Base-by-base conservation (phyloP, 2,797 vertebrate genomes). In the Ctenopoma kingsleyae region DNA sequence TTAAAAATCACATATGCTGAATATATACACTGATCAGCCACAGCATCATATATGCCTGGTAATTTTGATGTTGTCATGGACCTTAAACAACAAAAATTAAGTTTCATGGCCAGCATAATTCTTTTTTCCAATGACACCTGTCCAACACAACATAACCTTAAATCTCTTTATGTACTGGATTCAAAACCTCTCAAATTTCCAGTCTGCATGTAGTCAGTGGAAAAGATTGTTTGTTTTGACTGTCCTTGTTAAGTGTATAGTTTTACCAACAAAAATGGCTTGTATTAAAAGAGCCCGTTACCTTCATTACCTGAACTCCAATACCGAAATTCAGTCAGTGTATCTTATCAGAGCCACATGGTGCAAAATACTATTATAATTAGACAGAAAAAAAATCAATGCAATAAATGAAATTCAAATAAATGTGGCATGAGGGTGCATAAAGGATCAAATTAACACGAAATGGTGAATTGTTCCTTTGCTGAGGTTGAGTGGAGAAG, bases 281-380 rank as follows among this genome's bases (percentile, higher is more conserved):
- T 36, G 16, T 50, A 67, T 82, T 80, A 65, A 78, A 78, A 57
- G 23, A 72, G 57, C 65, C 56, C 69, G 84, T 76, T 79, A 57
- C 48, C 16, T 76, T 65, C 44, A 70, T 81, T 80, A 71, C 70
- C 51, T 84, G 48, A 74, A 74, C 53, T 60, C 56, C 55, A 66
- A 54, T 78, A 70, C 74, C 22, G 30, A 81, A 36, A 67, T 63
- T 16, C 25, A 52, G 55, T 60, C 62, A 75, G 63, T 76, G 63
- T 62, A 65, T 73, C 58, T 82, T 49, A 74, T 71, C 65, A 71
- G 53, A 76, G 38, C 43, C 35, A 5, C 56, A 40, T 69, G 51
- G 32, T 46, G 57, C 55, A 73, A 78, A 80, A 76, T 75, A 54
- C 5, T 36, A 67, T 25, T 44, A 38, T 76, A 71, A 78, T 85